Evolutionary conservation across 2,113 vertebrate genomes (phyloP).

Genomic region (Megatriorchis doriae): DNA sequence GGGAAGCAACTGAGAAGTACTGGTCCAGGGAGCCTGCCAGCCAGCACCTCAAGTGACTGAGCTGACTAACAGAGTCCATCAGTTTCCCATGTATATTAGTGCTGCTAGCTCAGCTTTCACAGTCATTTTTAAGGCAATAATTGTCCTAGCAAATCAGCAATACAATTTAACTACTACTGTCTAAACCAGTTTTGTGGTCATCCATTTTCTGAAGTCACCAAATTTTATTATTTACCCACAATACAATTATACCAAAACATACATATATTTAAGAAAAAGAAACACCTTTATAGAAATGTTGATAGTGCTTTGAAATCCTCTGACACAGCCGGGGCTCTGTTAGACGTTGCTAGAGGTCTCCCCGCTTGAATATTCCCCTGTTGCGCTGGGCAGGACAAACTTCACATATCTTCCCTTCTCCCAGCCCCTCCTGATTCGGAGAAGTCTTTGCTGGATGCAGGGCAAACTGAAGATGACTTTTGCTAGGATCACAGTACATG

Average conservation of each 20-base stretch:
- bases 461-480: conserved; percentile 79
- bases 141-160: neutral
- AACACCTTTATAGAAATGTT: neutral
- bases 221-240: neutral
- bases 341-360: conserved; percentile 67
- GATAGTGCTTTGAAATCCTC: conserved; percentile 24
- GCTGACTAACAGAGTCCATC: neutral
- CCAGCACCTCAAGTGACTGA: neutral
- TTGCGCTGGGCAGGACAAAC: conserved; percentile 55
- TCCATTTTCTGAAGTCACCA: neutral
- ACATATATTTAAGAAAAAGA: neutral
- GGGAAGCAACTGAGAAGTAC: neutral
- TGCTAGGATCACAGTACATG: conserved; percentile 78
- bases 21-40: neutral
- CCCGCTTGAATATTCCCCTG: neutral
- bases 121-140: conserved; percentile 56
- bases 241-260: neutral
- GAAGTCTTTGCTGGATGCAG: conserved; percentile 77
- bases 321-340: neutral
- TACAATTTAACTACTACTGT: conserved; percentile 1
- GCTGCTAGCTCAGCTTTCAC: neutral
- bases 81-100: neutral
- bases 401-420: conserved; percentile 71
- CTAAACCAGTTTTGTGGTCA: neutral
- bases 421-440: conserved; percentile 88